Evolutionary conservation across 1,140 invertebrate species (phyloP), one percentile per base, ranked within the genome.

Genomic region (Microplitis mediator): DNA sequence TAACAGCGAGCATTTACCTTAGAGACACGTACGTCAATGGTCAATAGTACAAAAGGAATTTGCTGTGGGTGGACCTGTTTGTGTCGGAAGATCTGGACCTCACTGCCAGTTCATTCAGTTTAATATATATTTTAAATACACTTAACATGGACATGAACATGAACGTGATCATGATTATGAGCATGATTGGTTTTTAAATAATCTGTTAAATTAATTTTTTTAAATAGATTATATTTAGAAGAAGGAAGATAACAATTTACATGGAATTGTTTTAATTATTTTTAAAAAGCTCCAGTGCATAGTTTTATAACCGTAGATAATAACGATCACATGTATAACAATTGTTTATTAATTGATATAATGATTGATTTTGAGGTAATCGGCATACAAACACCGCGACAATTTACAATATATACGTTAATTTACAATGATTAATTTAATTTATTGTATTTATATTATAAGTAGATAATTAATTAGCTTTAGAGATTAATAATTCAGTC

Each of bases 291-390:
- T 67, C 31, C 65, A 39, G 51, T 67, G 31, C 16, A 36, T 9
- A 45, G 39, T 45, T 45, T 45, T 45, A 50, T 62, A 56, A 58
- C 62, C 54, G 50, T 36, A 71, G 52, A 45, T 74, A 23, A 23
- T 23, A 74, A 68, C 63, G 69, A 71, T 71, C 69, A 56, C 31
- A 60, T 74, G 32, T 68, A 71, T 68, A 71, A 74, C 64, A 62
- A 74, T 74, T 68, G 32, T 62, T 52, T 71, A 23, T 23, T 23
- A 39, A 74, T 45, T 45, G 39, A 45, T 45, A 45, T 74, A 71
- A 62, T 69, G 69, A 71, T 71, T 69, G 69, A 74, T 66, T 74
- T 71, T 74, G 73, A 74, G 73, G 73, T 74, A 74, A 69, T 71
- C 56, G 62, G 58, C 67, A 74, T 67, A 74, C 73, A 74, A 45